phyloP scores from a whole-genome alignment of 2,113 vertebrate genomes.

The Cyrtonyx montezumae region DNA sequence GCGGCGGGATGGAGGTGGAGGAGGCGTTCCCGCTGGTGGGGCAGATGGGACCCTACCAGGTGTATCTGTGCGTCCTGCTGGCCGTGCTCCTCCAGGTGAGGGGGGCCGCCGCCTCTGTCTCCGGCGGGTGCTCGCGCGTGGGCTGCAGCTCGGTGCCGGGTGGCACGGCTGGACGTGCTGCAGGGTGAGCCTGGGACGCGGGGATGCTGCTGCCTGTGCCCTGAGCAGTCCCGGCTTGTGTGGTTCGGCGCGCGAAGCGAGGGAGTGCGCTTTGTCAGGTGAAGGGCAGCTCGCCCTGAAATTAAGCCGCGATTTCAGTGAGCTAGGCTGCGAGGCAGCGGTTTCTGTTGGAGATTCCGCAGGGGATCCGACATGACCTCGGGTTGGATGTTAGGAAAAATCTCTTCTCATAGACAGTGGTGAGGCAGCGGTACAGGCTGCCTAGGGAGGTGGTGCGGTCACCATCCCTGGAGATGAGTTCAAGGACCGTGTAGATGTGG shows the following conservation, averaged over 20 bases:
- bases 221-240: fast-evolving
- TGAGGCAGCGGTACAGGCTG: no score
- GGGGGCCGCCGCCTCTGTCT: not conserved
- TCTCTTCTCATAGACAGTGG: no score
- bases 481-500: no score
- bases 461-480: no score
- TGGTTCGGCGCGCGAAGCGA: fast-evolving
- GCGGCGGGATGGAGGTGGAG: slow-evolving; percentile 78
- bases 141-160: no score
- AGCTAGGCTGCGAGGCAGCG: fast-evolving
- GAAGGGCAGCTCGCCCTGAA: not conserved
- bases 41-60: slow-evolving; percentile 82
- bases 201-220: fast-evolving
- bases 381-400: no score
- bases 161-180: not conserved
- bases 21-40: slow-evolving; percentile 80
- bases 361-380: fast-evolving
- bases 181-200: not conserved
- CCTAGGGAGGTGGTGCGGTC: no score
- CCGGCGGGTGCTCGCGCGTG: not conserved
- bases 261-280: not conserved
- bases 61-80: slow-evolving; percentile 80
- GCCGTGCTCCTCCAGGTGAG: slow-evolving; percentile 83
- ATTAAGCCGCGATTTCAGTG: not conserved
- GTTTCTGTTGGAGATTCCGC: not conserved